Evolutionary conservation across 2,113 vertebrate species (phyloP).

Genomic region (Jaculus jaculus): DNA sequence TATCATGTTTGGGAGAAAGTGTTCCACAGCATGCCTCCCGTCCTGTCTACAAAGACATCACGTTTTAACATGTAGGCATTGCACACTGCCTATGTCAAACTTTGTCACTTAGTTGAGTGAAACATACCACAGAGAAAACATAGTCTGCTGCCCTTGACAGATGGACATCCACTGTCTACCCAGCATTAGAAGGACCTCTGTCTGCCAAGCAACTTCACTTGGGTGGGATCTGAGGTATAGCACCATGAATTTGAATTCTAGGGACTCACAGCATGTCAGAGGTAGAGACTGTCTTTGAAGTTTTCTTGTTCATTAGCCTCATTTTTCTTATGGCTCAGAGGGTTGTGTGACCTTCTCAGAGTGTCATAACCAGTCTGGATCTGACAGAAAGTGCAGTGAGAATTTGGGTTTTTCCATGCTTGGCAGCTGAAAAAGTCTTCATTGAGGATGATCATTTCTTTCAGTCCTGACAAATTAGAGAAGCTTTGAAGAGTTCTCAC

Average conservation of each 20-base stretch:
- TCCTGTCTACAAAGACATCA: not conserved
- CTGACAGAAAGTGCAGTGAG: not conserved
- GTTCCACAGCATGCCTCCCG: no score
- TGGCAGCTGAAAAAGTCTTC: not conserved
- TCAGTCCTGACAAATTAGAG: conserved; percentile 27
- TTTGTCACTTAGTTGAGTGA: not conserved
- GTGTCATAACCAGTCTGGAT: not conserved
- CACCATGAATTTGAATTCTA: not conserved
- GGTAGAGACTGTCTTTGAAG: not conserved
- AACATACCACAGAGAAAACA: not conserved
- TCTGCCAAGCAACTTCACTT: not conserved
- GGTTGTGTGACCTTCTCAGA: not conserved
- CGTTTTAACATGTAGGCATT: not conserved
- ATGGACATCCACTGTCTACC: not conserved
- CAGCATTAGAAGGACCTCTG: not conserved
- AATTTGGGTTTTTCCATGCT: not conserved
- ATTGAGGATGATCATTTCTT: conserved; percentile 14
- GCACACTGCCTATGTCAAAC: not conserved
- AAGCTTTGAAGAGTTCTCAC: conserved; percentile 4
- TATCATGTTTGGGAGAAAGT: no score
- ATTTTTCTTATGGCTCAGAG: not conserved
- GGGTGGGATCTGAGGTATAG: not conserved
- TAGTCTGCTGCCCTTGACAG: not conserved
- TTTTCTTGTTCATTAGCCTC: not conserved
- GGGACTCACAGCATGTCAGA: not conserved